phyloP scores from a whole-genome alignment of 2,797 vertebrate genomes.

The Chrysocyon brachyurus region DNA sequence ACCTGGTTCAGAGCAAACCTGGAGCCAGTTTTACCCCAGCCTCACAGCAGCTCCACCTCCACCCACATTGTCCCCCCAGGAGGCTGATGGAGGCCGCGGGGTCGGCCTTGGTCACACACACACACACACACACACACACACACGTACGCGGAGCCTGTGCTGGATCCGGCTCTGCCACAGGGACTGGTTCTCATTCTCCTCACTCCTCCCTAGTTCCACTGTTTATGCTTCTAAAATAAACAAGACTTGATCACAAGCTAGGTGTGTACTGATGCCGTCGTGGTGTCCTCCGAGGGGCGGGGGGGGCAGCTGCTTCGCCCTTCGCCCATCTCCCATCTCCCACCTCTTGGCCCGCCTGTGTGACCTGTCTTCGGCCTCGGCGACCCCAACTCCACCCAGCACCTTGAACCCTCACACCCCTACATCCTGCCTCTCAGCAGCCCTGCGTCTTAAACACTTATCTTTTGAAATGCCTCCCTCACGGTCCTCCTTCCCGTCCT shows the following conservation, averaged over 20 bases:
- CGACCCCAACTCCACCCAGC: not conserved
- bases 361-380: not conserved
- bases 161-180: not conserved
- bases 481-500: not conserved
- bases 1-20: not conserved
- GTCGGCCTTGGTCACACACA: not conserved
- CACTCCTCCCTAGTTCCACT: slow-evolving; percentile 44
- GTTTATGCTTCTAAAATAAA: slow-evolving; percentile 82
- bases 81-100: slow-evolving; percentile 36
- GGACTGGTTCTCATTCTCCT: slow-evolving; percentile 37
- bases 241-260: slow-evolving; percentile 44
- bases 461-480: not conserved
- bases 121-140: not conserved
- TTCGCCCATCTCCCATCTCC: not conserved
- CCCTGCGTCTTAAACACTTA: not conserved
- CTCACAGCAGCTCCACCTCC: not conserved
- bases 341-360: not conserved
- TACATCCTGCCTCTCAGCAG: not conserved
- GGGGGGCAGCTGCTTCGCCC: not conserved
- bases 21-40: not conserved
- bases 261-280: slow-evolving; percentile 13
- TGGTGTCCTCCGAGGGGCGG: not conserved
- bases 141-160: not conserved
- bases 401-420: not conserved
- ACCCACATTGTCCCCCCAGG: not conserved